A percentile compares a stretch with the other conserved stretches of the same genome.
Evolutionary conservation across 2,113 vertebrate genomes (phyloP).

Genomic region (Protobothrops mucrosquamatus): DNA sequence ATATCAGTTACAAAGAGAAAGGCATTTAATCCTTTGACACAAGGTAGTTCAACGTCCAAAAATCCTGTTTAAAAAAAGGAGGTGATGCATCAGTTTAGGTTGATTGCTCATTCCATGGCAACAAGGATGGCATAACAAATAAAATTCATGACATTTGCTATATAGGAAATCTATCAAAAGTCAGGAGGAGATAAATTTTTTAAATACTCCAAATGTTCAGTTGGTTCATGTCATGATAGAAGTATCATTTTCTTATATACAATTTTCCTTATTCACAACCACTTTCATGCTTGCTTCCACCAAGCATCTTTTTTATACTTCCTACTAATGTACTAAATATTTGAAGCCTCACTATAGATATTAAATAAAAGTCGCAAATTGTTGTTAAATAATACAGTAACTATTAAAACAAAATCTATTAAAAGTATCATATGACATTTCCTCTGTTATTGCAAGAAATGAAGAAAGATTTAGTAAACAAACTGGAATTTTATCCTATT

Average conservation of each 20-base stretch:
- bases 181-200: background rate
- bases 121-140: background rate
- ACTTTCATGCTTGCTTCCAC: background rate
- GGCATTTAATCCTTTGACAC: background rate
- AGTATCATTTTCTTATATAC: background rate
- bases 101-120: background rate
- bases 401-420: background rate
- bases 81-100: background rate
- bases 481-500: conserved; percentile 23
- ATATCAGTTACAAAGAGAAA: background rate
- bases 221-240: background rate
- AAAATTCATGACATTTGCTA: background rate
- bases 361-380: background rate
- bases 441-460: background rate
- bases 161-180: background rate
- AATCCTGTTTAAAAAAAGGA: background rate
- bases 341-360: background rate
- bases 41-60: background rate
- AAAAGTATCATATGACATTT: background rate
- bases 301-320: background rate
- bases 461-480: background rate
- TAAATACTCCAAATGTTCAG: background rate
- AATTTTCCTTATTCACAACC: background rate
- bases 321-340: background rate
- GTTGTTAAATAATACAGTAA: background rate